Conservation (phyloP, 2,888 invertebrate genomes). For the Arctia plantaginis region DNA sequence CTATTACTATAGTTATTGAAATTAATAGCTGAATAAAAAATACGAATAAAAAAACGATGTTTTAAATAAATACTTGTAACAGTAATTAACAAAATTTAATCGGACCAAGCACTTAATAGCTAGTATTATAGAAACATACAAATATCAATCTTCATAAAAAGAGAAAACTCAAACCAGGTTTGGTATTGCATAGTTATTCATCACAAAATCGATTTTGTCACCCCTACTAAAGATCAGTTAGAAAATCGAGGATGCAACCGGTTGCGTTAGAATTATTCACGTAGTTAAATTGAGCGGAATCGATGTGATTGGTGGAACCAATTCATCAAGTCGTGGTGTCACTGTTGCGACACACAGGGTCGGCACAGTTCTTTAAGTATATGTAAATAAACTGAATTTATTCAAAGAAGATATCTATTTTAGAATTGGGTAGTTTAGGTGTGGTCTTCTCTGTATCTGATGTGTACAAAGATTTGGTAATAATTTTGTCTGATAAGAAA, state of each 20-base stretch:
- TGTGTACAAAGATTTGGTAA: background rate
- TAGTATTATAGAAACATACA: background rate
- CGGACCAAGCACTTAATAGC: background rate
- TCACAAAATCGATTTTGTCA: slow-evolving; percentile 23
- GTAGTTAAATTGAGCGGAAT: slow-evolving; percentile 35
- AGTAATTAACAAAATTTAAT: too few species aligned
- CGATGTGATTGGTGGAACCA: slow-evolving; percentile 43
- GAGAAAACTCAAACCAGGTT: slow-evolving; percentile 1
- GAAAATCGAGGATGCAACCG: slow-evolving; percentile 21
- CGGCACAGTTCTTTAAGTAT: slow-evolving; percentile 30
- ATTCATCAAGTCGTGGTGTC: slow-evolving; percentile 36
- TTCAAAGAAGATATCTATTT: slow-evolving; percentile 1
- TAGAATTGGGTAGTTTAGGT: slow-evolving; percentile 3
- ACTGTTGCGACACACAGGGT: slow-evolving; percentile 36
- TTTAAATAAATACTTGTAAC: too few species aligned
- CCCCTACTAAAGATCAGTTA: slow-evolving; percentile 24
- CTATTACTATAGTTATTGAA: too few species aligned
- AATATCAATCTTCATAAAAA: background rate
- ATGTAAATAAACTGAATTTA: slow-evolving; percentile 14
- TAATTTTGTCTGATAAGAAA: background rate
- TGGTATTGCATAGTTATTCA: slow-evolving; percentile 11
- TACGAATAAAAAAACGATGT: too few species aligned
- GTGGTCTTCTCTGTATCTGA: background rate
- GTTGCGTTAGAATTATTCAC: slow-evolving; percentile 43
- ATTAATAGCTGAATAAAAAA: too few species aligned